Evolutionary conservation across 2,888 invertebrate genomes (phyloP).

Genomic region (Dicyrtomina minuta): DNA sequence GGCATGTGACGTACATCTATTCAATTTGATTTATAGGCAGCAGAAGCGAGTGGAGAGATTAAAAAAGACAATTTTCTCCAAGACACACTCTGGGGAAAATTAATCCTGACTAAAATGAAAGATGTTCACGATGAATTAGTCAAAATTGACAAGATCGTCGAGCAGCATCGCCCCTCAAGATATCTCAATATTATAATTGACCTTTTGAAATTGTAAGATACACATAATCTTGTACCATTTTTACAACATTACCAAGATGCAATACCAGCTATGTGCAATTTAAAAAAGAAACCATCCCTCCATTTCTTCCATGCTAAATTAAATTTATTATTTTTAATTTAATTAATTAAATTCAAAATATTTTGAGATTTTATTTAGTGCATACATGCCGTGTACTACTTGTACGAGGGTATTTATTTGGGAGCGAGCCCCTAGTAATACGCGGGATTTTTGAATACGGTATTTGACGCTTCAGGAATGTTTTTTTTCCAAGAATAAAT

Average conservation of each 20-base stretch:
- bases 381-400: too few species aligned
- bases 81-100: slow-evolving; percentile 18
- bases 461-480: background rate
- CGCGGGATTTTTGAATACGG: too few species aligned
- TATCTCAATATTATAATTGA: slow-evolving; percentile 26
- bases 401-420: too few species aligned
- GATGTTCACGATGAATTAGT: slow-evolving; percentile 22
- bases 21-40: slow-evolving; percentile 7
- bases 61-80: background rate
- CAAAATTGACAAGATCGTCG: slow-evolving; percentile 23
- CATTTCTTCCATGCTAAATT: background rate
- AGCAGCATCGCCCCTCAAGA: slow-evolving; percentile 21
- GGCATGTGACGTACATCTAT: background rate
- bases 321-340: too few species aligned
- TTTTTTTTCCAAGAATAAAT: background rate
- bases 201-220: slow-evolving; percentile 28
- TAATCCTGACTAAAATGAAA: slow-evolving; percentile 16
- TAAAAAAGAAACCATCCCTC: background rate
- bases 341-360: too few species aligned
- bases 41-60: slow-evolving; percentile 8
- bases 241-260: background rate
- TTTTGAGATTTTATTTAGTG: too few species aligned
- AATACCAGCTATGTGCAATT: background rate
- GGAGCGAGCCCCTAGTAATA: too few species aligned
- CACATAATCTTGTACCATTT: too few species aligned